Conservation (phyloP, 2,797 vertebrate species). For the Sciurus vulgaris region DNA sequence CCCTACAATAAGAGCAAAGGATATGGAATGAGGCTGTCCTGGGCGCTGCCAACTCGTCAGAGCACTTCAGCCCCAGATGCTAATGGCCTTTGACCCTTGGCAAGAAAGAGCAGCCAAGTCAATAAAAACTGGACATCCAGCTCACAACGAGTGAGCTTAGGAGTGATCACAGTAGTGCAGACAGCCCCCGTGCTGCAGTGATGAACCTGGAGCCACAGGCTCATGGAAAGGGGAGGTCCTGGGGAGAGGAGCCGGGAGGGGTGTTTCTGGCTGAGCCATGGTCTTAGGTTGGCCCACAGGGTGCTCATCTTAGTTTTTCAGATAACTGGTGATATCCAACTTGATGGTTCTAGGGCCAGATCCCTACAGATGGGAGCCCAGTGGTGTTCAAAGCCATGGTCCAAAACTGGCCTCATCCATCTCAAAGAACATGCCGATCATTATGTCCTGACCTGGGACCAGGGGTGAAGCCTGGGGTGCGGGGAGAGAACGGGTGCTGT, state of each 20-base stretch:
- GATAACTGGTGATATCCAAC: neutral
- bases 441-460: neutral
- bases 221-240: neutral
- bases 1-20: neutral
- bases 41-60: neutral
- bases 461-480: neutral
- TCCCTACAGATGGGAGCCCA: no score
- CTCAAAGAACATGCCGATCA: neutral
- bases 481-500: neutral
- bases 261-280: neutral
- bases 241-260: neutral
- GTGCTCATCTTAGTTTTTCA: neutral
- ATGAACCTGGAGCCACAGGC: neutral
- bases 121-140: neutral
- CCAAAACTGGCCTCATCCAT: neutral
- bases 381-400: neutral
- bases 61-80: neutral
- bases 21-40: neutral
- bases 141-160: neutral
- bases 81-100: neutral
- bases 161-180: neutral
- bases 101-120: neutral
- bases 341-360: neutral
- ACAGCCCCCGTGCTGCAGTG: neutral
- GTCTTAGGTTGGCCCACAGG: neutral